Conservation (phyloP, 2,113 vertebrate genomes). For the Macrotus californicus region DNA sequence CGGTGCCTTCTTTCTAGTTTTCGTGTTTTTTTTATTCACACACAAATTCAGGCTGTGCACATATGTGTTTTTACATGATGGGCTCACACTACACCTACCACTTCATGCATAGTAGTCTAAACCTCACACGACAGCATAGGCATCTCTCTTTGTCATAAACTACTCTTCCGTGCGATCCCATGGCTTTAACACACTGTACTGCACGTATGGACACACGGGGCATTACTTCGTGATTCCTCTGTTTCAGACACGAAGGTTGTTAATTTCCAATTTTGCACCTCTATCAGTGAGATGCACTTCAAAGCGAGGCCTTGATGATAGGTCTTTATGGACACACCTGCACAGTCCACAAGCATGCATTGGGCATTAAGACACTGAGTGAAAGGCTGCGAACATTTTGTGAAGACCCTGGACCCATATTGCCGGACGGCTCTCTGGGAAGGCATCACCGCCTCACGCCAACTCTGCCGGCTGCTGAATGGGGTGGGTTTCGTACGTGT, state of each 20-base stretch:
- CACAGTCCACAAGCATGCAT: neutral
- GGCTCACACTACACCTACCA: neutral
- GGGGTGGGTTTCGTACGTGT: neutral
- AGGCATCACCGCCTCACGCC: neutral
- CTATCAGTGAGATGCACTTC: neutral
- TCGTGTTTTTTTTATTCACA: neutral
- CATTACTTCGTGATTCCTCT: neutral
- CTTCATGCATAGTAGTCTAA: neutral
- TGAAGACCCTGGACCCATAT: neutral
- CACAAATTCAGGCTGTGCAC: neutral
- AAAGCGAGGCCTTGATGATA: neutral
- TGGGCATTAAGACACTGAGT: neutral
- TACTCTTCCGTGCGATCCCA: neutral
- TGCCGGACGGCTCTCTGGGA: neutral
- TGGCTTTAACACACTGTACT: neutral
- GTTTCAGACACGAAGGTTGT: neutral
- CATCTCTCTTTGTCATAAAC: neutral
- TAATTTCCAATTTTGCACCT: neutral
- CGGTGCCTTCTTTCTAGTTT: neutral
- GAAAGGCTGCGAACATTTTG: neutral
- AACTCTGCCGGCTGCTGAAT: neutral
- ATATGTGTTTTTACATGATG: neutral
- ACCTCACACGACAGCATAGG: neutral
- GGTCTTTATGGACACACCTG: neutral
- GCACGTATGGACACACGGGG: neutral